Evolutionary conservation across 2,888 invertebrate species (phyloP).

Genomic region (Fragum whitleyi): DNA sequence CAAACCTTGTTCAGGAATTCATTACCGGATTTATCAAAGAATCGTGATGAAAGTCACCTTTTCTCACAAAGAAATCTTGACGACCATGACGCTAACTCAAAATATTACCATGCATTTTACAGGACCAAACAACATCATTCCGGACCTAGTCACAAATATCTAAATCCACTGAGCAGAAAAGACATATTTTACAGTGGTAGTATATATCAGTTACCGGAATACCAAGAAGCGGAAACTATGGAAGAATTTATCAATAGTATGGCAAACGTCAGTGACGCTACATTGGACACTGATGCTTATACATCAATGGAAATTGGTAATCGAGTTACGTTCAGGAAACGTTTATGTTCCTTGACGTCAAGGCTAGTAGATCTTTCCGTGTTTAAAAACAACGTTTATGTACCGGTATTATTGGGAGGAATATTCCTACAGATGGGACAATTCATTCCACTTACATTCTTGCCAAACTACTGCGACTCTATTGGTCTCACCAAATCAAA

Average conservation of each 20-base stretch:
- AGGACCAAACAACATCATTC: not conserved
- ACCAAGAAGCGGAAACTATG: conserved; percentile 26
- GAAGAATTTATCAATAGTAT: conserved; percentile 12
- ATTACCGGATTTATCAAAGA: conserved; percentile 30
- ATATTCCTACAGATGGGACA: conserved; percentile 69
- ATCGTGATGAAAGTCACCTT: not conserved
- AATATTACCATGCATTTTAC: not conserved
- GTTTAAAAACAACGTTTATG: conserved; percentile 58
- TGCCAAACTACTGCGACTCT: conserved; percentile 61
- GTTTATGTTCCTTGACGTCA: conserved; percentile 7
- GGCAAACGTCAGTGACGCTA: not conserved
- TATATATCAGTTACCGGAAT: conserved; percentile 40
- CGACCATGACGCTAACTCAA: not conserved
- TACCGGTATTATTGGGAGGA: conserved; percentile 60
- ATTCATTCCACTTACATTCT: conserved; percentile 67
- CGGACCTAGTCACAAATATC: not conserved
- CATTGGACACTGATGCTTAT: not conserved
- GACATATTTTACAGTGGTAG: conserved; percentile 58
- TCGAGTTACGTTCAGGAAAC: not conserved
- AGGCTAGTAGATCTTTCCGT: conserved; percentile 39
- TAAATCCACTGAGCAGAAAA: conserved; percentile 42
- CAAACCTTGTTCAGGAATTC: conserved; percentile 8
- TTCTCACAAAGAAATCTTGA: conserved; percentile 21
- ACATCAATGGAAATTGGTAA: not conserved
- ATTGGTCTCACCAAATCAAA: conserved; percentile 51